Evolutionary conservation across 2,797 vertebrate genomes (phyloP), one percentile per base, ranked within the genome.

Genomic region (Syngnathus acus): DNA sequence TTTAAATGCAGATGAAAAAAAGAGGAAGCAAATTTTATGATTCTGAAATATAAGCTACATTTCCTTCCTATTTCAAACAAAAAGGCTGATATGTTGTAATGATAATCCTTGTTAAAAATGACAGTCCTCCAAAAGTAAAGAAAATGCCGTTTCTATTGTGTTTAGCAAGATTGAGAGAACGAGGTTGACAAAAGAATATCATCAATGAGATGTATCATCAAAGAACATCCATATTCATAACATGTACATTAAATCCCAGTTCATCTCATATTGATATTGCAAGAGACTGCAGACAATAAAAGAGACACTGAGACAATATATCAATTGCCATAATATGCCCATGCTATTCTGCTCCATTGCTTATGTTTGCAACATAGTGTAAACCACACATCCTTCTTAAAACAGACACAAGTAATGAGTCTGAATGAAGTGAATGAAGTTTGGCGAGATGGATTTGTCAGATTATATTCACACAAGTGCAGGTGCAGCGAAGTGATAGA

Each of bases 231-330:
- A 55, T 59, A 38, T 38, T 38, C 32, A 59, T 17, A 38, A 38
- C 37, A 2, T 17, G 16, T 39, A 47, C 65, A 50, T 58, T 7
- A 39, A 48, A 58, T 53, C n/a, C 42, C 59, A 67, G 47, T 69
- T 65, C 54, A 65, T 67, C 73, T 75, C 60, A 59, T 77, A 60
- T 69, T n/a, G 76, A 78, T 73, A 72, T 82, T 57, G 62, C 73
- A 73, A 70, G 75, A 77, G 72, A 80, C 72, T 65, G 68, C 43
- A 19, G 70, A 68, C 68, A 65, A 74, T 68, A 67, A 67, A 60
- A 61, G 61, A 59, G 75, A 82, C 73, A 32, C 26, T 32, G 26
- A 32, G 26, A 32, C 32, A 32, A 32, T 32, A 32, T 32, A 32
- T 32, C 32, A 32, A 4, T 32, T 32, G 32, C 32, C 8, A 26